Evolutionary conservation across 1,140 invertebrate genomes (phyloP).

Genomic region (Cydia pomonella): DNA sequence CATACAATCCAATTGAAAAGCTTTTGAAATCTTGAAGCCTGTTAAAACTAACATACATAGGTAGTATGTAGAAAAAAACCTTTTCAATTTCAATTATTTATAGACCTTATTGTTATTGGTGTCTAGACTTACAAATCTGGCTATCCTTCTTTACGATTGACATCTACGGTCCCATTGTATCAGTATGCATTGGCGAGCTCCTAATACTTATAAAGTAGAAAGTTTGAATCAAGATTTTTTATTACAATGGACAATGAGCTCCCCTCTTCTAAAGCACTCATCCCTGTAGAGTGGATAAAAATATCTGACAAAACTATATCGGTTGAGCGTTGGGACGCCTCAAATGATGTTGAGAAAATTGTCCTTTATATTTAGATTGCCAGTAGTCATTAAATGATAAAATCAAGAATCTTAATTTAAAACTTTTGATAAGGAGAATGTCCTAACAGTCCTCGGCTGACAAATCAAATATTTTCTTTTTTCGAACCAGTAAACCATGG

Average conservation of each 20-base stretch:
- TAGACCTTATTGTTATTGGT: no score
- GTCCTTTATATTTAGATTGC: background rate
- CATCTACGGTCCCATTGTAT: background rate
- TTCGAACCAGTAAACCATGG: no score
- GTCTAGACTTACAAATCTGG: no score
- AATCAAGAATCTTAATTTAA: background rate
- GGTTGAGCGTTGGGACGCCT: background rate
- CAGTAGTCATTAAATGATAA: background rate
- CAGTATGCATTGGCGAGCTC: background rate
- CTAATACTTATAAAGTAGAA: background rate
- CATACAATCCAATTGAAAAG: no score
- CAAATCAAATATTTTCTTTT: no score
- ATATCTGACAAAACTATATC: conserved; percentile 1
- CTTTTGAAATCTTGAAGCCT: no score
- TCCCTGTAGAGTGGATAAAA: conserved; percentile 4
- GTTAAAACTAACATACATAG: no score
- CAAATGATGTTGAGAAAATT: background rate
- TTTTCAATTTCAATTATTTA: no score
- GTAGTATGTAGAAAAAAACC: no score
- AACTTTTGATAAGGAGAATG: no score
- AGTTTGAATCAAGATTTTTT: no score
- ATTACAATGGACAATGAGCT: background rate
- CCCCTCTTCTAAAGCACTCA: background rate
- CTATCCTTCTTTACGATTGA: background rate
- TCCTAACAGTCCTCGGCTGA: no score